Evolutionary conservation across 2,797 vertebrate species (phyloP).

Genomic region (Sebastes aleutianus): DNA sequence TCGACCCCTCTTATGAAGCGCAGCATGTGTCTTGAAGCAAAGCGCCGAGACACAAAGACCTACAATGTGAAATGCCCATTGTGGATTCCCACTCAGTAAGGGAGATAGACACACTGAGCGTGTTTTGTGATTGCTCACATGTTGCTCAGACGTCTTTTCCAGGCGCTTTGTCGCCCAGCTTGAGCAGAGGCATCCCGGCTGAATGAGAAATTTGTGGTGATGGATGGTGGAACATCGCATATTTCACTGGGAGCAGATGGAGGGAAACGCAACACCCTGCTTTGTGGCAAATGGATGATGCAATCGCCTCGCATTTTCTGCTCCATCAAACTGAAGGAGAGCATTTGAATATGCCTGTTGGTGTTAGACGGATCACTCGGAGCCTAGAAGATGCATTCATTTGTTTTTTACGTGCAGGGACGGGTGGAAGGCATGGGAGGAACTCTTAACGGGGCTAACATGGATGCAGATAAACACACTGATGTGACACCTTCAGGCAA

Average conservation of each 20-base stretch:
- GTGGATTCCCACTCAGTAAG: no score
- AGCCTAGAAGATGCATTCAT: background rate
- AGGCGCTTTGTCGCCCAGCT: conserved; percentile 44
- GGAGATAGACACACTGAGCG: background rate
- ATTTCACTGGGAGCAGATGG: conserved; percentile 64
- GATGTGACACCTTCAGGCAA: background rate
- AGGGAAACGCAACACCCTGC: conserved; percentile 53
- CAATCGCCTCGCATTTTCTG: conserved; percentile 54
- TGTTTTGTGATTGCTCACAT: conserved; percentile 30
- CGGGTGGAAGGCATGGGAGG: background rate
- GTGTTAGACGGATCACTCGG: conserved; percentile 44
- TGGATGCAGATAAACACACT: background rate
- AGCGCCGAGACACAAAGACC: background rate
- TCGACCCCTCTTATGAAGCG: no score
- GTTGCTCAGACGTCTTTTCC: conserved; percentile 25
- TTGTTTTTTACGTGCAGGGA: background rate
- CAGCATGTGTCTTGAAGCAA: no score
- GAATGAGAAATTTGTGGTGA: conserved; percentile 40
- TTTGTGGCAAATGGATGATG: conserved; percentile 59
- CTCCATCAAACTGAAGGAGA: conserved; percentile 54
- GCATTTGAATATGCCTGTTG: conserved; percentile 44
- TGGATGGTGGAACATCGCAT: conserved; percentile 44
- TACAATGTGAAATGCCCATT: background rate
- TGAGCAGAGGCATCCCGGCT: conserved; percentile 25
- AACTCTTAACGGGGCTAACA: background rate